Conservation (phyloP, 2,797 vertebrate genomes). For the Rhincodon typus region DNA sequence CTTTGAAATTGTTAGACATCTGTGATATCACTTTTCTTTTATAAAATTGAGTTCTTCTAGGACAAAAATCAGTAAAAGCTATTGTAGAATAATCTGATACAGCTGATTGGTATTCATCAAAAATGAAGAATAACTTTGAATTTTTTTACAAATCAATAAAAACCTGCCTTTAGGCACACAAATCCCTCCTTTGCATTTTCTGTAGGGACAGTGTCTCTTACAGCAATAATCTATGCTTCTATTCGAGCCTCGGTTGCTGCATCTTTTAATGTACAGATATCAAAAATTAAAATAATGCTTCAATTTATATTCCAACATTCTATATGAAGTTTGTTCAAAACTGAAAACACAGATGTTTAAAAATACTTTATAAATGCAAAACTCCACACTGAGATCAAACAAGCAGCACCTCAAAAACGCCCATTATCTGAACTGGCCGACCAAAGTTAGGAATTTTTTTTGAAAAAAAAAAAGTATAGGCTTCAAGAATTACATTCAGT, state of each 20-base stretch:
- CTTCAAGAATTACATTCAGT: not conserved
- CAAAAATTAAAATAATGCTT: not conserved
- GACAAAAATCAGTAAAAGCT: not conserved
- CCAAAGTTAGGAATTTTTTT: not conserved
- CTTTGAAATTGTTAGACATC: conserved; percentile 24
- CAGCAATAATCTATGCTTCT: not conserved
- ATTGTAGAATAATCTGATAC: not conserved
- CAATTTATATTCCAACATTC: not conserved
- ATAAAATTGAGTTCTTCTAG: no score
- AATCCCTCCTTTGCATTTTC: not conserved
- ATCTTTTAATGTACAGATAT: not conserved
- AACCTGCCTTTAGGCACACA: not conserved
- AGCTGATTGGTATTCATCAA: not conserved
- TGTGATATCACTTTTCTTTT: not conserved
- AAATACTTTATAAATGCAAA: not conserved
- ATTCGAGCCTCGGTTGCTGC: no score
- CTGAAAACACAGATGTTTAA: conserved; percentile 26
- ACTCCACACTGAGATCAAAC: not conserved
- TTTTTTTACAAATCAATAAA: not conserved
- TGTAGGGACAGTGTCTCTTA: not conserved
- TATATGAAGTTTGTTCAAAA: not conserved
- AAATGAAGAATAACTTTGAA: not conserved
- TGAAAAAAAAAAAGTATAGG: not conserved
- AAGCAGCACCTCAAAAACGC: not conserved
- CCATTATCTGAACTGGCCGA: not conserved